phyloP scores from a whole-genome alignment of 2,888 invertebrate genomes.

The Toxonevra muliebris region DNA sequence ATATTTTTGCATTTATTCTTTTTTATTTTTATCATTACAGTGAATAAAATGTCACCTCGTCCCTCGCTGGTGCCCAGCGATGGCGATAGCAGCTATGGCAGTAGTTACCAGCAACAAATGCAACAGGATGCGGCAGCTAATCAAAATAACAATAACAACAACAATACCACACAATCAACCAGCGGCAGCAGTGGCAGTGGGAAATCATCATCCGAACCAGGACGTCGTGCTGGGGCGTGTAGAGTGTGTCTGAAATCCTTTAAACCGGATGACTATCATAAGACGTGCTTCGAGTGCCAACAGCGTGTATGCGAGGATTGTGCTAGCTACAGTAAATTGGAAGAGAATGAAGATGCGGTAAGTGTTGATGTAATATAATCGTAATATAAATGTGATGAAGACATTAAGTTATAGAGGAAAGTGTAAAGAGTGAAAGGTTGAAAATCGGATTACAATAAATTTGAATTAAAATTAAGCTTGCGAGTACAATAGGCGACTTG shows the following conservation, averaged over 20 bases:
- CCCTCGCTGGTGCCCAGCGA: slow-evolving; percentile 69
- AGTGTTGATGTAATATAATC: no score
- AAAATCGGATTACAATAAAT: no score
- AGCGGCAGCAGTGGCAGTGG: slow-evolving; percentile 35
- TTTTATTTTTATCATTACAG: slow-evolving; percentile 63
- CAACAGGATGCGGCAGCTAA: slow-evolving; percentile 64
- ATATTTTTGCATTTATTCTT: not conserved
- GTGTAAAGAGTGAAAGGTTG: not conserved
- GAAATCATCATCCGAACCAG: slow-evolving; percentile 69
- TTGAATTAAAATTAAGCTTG: no score
- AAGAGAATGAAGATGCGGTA: slow-evolving; percentile 84
- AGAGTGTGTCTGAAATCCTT: slow-evolving; percentile 88
- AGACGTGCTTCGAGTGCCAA: slow-evolving; percentile 89
- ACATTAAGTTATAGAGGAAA: not conserved
- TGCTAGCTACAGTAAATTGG: slow-evolving; percentile 87
- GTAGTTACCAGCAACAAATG: slow-evolving; percentile 53
- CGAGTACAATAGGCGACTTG: no score
- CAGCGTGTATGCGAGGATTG: slow-evolving; percentile 93
- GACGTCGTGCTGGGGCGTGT: slow-evolving; percentile 80
- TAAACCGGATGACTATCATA: slow-evolving; percentile 87
- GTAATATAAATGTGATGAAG: no score
- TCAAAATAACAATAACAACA: slow-evolving; percentile 64
- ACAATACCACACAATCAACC: slow-evolving; percentile 42
- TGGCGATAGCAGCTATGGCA: slow-evolving; percentile 49
- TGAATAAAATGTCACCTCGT: slow-evolving; percentile 77